Evolutionary conservation across 2,888 invertebrate species (phyloP).

Genomic region (Galerucella pusilla): DNA sequence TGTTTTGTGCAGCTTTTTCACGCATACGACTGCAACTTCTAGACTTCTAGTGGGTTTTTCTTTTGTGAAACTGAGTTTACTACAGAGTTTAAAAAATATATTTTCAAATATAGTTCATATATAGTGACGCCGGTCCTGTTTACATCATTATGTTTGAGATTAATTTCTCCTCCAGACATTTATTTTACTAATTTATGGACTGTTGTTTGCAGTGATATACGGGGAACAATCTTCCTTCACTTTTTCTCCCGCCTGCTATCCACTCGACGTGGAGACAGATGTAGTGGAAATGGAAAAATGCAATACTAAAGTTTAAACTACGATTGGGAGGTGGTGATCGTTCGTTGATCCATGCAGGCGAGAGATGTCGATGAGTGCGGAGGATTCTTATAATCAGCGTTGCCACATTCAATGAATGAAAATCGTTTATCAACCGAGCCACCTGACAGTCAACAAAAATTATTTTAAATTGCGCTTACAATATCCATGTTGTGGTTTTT

Average conservation of each 20-base stretch:
- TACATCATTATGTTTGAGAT: constrained; percentile 61
- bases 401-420: constrained; percentile 4
- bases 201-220: constrained; percentile 56
- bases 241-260: constrained; percentile 19
- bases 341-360: constrained; percentile 26
- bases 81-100: background rate
- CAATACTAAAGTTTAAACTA: constrained; percentile 1
- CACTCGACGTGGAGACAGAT: constrained; percentile 13
- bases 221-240: constrained; percentile 30
- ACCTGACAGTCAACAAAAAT: background rate
- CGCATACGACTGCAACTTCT: no score
- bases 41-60: no score
- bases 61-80: no score
- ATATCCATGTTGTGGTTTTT: background rate
- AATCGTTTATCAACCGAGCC: background rate
- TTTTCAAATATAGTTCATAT: background rate
- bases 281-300: constrained; percentile 31
- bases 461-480: background rate
- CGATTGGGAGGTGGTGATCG: constrained; percentile 21
- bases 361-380: constrained; percentile 18
- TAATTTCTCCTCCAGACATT: constrained; percentile 62
- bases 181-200: constrained; percentile 63
- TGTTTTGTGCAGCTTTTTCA: no score
- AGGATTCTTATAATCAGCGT: constrained; percentile 4
- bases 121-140: constrained; percentile 38